Percentiles rank a stretch among this genome's conserved stretches.
Conservation (phyloP, 2,113 vertebrate genomes). For the Syngnathus floridae region DNA sequence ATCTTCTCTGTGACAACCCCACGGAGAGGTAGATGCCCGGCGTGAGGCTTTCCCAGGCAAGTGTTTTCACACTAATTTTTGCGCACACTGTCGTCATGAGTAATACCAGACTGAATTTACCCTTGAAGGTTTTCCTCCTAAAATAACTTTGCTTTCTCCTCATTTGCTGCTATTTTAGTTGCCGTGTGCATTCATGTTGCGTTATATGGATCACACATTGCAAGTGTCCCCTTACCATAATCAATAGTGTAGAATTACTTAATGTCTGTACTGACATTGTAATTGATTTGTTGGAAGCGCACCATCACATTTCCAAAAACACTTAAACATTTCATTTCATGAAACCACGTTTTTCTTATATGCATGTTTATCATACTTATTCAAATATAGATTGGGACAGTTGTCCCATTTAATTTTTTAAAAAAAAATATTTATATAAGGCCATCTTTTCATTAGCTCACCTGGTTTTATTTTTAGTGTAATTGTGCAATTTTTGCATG, state of each 20-base stretch:
- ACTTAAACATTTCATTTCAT: background rate
- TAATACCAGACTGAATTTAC: background rate
- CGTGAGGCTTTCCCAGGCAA: slow-evolving; percentile 36
- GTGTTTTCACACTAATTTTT: slow-evolving; percentile 16
- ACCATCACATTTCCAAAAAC: background rate
- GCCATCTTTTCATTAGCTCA: background rate
- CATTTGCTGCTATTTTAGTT: background rate
- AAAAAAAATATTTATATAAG: background rate
- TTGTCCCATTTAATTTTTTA: too few relatives aligned
- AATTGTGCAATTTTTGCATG: background rate
- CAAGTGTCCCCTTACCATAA: slow-evolving; percentile 44
- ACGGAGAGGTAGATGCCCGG: slow-evolving; percentile 42
- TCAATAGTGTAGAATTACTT: slow-evolving; percentile 45
- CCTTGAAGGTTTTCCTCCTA: background rate
- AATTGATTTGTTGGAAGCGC: background rate
- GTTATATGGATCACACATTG: slow-evolving; percentile 7
- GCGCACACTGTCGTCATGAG: background rate
- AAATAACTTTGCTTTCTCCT: background rate
- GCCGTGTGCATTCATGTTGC: background rate
- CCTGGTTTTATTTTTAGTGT: background rate
- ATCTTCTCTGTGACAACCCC: slow-evolving; percentile 23
- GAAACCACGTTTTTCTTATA: background rate
- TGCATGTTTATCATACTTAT: background rate
- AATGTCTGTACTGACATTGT: background rate
- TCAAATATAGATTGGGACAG: background rate